These are phyloP conservation scores for Monomorium pharaonis DNA, from an alignment of 1,140 invertebrate genomes.

Conservation along the genomic window DNA sequence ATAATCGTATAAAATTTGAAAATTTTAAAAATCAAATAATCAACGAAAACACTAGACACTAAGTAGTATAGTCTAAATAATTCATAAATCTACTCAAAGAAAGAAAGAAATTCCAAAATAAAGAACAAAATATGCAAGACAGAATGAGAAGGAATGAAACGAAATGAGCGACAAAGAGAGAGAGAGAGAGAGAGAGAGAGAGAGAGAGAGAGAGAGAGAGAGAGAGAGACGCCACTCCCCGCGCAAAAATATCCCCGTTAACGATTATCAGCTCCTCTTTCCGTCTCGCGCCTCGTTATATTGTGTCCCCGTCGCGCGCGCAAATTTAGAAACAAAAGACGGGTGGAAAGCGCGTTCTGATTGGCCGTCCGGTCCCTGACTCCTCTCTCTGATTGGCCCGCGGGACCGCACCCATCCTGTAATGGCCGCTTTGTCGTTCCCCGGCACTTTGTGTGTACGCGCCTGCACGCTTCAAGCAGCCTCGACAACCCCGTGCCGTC, in stretches of 20 bases:
- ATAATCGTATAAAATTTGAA: neutral
- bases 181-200: slow-evolving; percentile 57
- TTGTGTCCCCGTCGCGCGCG: slow-evolving; percentile 81
- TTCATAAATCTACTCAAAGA: slow-evolving; percentile 22
- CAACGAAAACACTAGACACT: neutral
- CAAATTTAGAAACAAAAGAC: slow-evolving; percentile 84
- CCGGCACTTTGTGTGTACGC: slow-evolving; percentile 72
- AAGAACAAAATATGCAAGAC: slow-evolving; percentile 16
- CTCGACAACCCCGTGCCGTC: slow-evolving; percentile 69
- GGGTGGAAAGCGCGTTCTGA: slow-evolving; percentile 80
- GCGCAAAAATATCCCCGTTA: slow-evolving; percentile 83
- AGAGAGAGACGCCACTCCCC: slow-evolving; percentile 64
- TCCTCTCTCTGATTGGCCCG: slow-evolving; percentile 83
- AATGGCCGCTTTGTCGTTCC: slow-evolving; percentile 85
- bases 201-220: slow-evolving; percentile 59
- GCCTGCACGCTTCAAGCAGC: slow-evolving; percentile 71
- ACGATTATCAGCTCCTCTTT: slow-evolving; percentile 80
- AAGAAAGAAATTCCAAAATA: slow-evolving; percentile 16
- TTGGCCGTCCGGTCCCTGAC: slow-evolving; percentile 81
- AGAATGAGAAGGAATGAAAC: slow-evolving; percentile 13
- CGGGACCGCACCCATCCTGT: slow-evolving; percentile 85
- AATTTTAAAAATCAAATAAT: neutral
- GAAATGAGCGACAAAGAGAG: slow-evolving; percentile 39
- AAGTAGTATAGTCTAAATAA: neutral
- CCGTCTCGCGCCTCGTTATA: slow-evolving; percentile 80